These are phyloP conservation scores for Schizopygopsis malacanthus DNA, from an alignment of 2,797 vertebrate genomes.

Conservation along the genomic window DNA sequence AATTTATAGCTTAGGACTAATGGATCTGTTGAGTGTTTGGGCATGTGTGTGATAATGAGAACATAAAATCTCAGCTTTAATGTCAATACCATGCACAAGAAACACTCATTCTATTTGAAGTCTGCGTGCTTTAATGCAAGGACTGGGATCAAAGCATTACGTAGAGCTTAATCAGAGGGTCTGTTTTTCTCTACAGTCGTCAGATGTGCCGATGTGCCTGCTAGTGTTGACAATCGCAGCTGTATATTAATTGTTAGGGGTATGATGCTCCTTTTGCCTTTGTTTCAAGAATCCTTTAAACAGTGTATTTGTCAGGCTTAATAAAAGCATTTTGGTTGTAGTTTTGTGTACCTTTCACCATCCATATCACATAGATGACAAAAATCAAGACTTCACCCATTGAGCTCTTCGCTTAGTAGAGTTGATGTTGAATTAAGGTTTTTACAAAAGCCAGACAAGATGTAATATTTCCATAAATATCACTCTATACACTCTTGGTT, in stretches of 20 bases:
- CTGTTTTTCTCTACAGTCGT: conserved; percentile 46
- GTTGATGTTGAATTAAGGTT: not conserved
- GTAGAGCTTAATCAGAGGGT: conserved; percentile 43
- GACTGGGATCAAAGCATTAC: conserved; percentile 48
- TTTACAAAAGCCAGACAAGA: conserved; percentile 28
- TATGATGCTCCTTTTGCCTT: conserved; percentile 26
- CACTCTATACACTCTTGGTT: too few relatives aligned
- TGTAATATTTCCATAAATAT: conserved; percentile 17
- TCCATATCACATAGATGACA: not conserved
- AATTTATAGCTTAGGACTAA: not conserved
- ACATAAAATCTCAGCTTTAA: conserved; percentile 31
- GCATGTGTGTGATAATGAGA: conserved; percentile 23
- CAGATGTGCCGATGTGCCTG: conserved; percentile 45
- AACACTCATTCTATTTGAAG: conserved; percentile 9
- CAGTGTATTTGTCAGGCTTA: not conserved
- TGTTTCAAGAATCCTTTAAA: not conserved
- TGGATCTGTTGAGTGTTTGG: not conserved
- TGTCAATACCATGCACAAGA: conserved; percentile 33
- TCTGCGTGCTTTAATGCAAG: conserved; percentile 27
- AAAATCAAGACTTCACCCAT: not conserved
- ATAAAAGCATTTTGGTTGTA: not conserved
- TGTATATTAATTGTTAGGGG: conserved; percentile 41
- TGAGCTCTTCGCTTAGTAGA: not conserved
- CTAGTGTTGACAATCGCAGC: conserved; percentile 43
- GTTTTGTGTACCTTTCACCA: not conserved